A percentile compares a stretch with the other conserved stretches of the same genome.
phyloP scores from a whole-genome alignment of 1,140 invertebrate genomes.

The Heliconius melpomene region DNA sequence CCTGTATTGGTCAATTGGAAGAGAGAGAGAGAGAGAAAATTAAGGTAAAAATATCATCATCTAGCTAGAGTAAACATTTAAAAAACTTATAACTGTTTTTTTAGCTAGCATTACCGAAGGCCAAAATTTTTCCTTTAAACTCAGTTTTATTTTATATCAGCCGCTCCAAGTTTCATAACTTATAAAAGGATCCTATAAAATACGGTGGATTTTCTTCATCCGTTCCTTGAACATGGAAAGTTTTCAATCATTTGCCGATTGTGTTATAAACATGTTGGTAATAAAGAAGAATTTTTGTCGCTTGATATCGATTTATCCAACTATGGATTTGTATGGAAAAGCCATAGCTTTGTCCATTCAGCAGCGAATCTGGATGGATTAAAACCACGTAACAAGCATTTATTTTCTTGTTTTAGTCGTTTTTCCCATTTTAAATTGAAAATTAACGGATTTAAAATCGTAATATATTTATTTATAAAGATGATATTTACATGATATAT shows the following conservation, averaged over 20 bases:
- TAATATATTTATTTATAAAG: too few relatives aligned
- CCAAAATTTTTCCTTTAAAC: neutral
- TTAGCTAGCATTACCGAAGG: neutral
- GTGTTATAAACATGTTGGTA: neutral
- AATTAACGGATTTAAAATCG: too few relatives aligned
- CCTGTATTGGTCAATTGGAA: too few relatives aligned
- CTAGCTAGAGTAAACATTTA: neutral
- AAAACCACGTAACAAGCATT: neutral
- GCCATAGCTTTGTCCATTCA: neutral
- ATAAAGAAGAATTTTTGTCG: neutral
- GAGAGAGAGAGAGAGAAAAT: too few relatives aligned
- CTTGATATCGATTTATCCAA: neutral
- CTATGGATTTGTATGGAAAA: neutral
- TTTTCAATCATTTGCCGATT: conserved; percentile 8
- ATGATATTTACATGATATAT: too few relatives aligned
- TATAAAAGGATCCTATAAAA: conserved; percentile 7
- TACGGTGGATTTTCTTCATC: neutral
- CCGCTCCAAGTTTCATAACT: neutral
- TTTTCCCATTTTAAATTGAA: too few relatives aligned
- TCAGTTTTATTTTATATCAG: neutral
- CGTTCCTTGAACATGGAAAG: neutral
- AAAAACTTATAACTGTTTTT: neutral
- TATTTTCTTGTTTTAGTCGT: too few relatives aligned
- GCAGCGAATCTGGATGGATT: neutral
- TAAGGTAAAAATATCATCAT: too few relatives aligned